Evolutionary conservation across 2,113 vertebrate species (phyloP).

Genomic region (Barbus barbus): DNA sequence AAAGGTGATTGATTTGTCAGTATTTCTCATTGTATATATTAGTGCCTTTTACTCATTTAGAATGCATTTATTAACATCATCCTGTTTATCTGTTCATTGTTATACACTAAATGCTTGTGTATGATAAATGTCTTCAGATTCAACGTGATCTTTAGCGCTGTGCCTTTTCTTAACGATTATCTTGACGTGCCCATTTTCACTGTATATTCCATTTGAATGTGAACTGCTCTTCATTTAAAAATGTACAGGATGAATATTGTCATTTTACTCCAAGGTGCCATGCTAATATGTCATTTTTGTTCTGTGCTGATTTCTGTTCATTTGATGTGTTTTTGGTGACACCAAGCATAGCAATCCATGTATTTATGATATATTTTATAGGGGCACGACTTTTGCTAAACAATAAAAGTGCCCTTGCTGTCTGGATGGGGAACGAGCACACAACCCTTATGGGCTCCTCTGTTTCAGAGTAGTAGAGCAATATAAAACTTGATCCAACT

Average conservation of each 20-base stretch:
- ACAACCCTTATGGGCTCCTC: conserved; percentile 65
- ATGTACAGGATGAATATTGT: not conserved
- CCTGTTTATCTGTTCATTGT: not conserved
- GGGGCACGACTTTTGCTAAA: conserved; percentile 6
- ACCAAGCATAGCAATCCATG: not conserved
- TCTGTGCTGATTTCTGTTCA: conserved; percentile 20
- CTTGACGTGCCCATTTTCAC: not conserved
- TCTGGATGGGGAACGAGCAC: conserved; percentile 62
- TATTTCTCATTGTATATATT: conserved; percentile 11
- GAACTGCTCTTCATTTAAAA: conserved; percentile 8
- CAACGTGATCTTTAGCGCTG: conserved; percentile 13
- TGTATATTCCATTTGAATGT: conserved; percentile 25
- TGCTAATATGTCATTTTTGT: too few species aligned
- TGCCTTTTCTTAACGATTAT: conserved; percentile 29
- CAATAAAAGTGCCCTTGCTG: conserved; percentile 23
- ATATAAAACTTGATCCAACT: conserved; percentile 48
- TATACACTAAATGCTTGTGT: not conserved
- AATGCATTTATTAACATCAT: not conserved
- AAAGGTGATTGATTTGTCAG: not conserved
- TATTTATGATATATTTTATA: not conserved
- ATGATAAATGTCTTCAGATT: not conserved
- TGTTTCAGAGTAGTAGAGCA: conserved; percentile 56
- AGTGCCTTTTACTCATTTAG: conserved; percentile 31
- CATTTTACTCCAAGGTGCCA: not conserved
- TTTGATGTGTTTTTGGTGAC: not conserved